Evolutionary conservation across 92 coral and sea anemone species (phyloP).

Genomic region (Chrysogorgia sp.): DNA sequence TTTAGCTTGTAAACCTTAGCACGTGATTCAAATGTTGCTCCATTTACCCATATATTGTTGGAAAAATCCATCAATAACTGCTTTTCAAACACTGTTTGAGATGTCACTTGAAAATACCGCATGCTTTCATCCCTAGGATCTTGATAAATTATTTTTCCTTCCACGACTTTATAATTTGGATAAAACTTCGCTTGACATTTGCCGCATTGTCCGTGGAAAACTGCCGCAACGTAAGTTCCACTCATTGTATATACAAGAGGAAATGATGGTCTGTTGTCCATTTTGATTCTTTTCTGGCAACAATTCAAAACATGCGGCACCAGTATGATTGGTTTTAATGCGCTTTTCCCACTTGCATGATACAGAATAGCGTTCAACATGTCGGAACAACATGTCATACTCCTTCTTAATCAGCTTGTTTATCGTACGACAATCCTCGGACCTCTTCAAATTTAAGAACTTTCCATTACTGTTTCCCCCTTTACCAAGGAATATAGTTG

Average conservation of each 20-base stretch:
- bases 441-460: slow-evolving; percentile 14
- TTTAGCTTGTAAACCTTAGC: slow-evolving; percentile 35
- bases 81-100: slow-evolving; percentile 39
- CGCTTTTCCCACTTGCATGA: background rate
- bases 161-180: slow-evolving; percentile 3
- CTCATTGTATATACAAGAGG: slow-evolving; percentile 20
- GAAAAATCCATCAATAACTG: slow-evolving; percentile 23
- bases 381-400: slow-evolving; percentile 8
- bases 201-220: slow-evolving; percentile 1
- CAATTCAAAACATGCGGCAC: slow-evolving; percentile 19
- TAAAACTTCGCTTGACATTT: slow-evolving; percentile 7
- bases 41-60: slow-evolving; percentile 44
- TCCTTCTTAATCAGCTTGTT: slow-evolving; percentile 21
- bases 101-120: too few relatives aligned
- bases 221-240: slow-evolving; percentile 28
- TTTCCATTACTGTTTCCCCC: slow-evolving; percentile 11
- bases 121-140: slow-evolving; percentile 18
- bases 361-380: background rate
- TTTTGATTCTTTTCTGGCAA: slow-evolving; percentile 7
- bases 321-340: slow-evolving; percentile 5
- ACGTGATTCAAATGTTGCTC: slow-evolving; percentile 37
- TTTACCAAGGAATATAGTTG: slow-evolving; percentile 30
- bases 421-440: slow-evolving; percentile 25
- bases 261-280: slow-evolving; percentile 9
- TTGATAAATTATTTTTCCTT: background rate